Base-by-base conservation (phyloP, 2,888 invertebrate genomes). In the Acleris cristana region DNA sequence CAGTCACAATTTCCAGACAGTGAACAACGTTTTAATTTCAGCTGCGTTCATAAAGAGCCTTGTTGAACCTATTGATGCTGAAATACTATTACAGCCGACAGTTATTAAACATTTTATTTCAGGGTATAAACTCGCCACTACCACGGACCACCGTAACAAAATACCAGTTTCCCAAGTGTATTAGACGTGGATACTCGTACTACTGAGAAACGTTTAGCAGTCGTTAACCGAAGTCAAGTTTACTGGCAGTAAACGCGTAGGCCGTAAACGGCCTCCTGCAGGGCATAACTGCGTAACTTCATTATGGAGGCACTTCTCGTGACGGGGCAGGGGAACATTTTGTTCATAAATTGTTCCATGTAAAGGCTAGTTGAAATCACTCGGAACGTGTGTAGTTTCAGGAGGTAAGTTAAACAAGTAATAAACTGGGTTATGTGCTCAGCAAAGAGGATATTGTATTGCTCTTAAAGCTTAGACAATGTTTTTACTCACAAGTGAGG, bases 161-260 rank as follows among this genome's bases (percentile, higher is more conserved):
- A 56, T 18, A 12, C 44, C 51, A 52, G 49, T 30, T 51, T 23
- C 51, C 57, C 52, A 56, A 55, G 56, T 56, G 44, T 30, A 49
- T 55, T 40, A 49, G 54, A 70, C 79, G 76, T 75, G 76, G 78
- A 77, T 76, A 40, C 40, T 40, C 40, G 40, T 14, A 76, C 75
- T 77, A 77, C 74, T 79, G 69, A 71, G 74, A 79, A 83, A 78
- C 82, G 83, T 84, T 84, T 84, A 85, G 79, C 77, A 79, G 77
- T 76, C 79, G 78, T 82, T 82, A 81, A 80, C 79, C 79, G 79
- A 76, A 83, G 80, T 85, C 81, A 82, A 84, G 83, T 88, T 87
- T 85, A 88, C 82, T 82, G 84, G 77, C 81, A 79, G 79, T 87
- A 87, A 87, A 88, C 83, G 84, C 80, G 76, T 77, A 76, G 78